Evolutionary conservation across 1,140 invertebrate genomes (phyloP).

Genomic region (Odontomachus brunneus): DNA sequence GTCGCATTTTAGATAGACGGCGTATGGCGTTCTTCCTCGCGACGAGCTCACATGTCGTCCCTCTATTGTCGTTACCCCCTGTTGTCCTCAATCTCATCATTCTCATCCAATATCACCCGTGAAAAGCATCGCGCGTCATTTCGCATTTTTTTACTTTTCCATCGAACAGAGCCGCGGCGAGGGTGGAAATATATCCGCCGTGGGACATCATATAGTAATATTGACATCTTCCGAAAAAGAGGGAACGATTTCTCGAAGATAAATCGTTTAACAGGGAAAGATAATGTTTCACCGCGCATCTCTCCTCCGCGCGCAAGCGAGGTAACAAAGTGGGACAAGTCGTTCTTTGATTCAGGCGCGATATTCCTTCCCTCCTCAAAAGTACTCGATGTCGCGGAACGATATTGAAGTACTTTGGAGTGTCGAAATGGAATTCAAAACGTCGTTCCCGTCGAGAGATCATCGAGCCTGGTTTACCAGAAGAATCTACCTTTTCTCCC

Average conservation of each 20-base stretch:
- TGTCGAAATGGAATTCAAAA: neutral
- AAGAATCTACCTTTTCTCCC: too few relatives aligned
- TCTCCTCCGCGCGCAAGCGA: neutral
- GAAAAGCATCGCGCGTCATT: conserved; percentile 26
- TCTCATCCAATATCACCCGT: neutral
- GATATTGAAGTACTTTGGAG: neutral
- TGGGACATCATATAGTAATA: conserved; percentile 38
- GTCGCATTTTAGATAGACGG: neutral
- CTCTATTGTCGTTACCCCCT: conserved; percentile 1
- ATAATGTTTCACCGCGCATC: neutral
- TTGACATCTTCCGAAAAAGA: conserved; percentile 13
- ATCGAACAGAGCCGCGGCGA: neutral
- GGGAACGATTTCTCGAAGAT: conserved; percentile 1
- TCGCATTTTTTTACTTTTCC: conserved; percentile 5
- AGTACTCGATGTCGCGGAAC: neutral
- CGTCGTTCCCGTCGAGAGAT: too few relatives aligned
- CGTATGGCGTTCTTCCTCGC: neutral
- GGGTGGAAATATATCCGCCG: conserved; percentile 21
- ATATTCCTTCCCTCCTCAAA: neutral
- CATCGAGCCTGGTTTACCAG: too few relatives aligned
- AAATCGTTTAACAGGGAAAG: neutral
- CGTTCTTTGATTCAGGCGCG: neutral
- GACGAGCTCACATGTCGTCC: neutral
- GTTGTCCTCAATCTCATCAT: conserved; percentile 24
- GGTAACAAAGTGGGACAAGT: conserved; percentile 15